Evolutionary conservation across 1,140 invertebrate genomes (phyloP).

Genomic region (Lineus longissimus): DNA sequence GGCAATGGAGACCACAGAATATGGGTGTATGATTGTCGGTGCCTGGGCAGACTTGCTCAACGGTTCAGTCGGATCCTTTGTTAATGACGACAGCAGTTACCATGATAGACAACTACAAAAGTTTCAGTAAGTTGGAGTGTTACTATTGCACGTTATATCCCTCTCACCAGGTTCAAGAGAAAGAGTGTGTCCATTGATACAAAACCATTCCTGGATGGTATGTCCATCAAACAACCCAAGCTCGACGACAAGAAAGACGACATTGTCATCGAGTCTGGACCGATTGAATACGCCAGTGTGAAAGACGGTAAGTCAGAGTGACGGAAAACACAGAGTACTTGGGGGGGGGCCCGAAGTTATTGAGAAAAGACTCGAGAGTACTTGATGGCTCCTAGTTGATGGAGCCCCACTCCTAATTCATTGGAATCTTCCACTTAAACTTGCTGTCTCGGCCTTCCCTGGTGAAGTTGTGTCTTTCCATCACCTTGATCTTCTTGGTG

Average conservation of each 20-base stretch:
- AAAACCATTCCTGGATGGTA: conserved; percentile 5
- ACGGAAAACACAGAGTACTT: too few species aligned
- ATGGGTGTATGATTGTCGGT: background rate
- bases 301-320: conserved; percentile 9
- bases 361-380: conserved; percentile 6
- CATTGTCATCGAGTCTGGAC: conserved; percentile 27
- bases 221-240: conserved; percentile 13
- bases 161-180: conserved; percentile 3
- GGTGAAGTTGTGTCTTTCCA: too few species aligned
- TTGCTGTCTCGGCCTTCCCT: too few species aligned
- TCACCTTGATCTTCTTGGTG: too few species aligned
- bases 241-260: background rate
- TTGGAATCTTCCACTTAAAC: too few species aligned
- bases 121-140: too few species aligned
- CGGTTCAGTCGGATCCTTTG: background rate
- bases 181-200: background rate
- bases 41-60: background rate
- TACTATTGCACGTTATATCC: too few species aligned
- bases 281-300: conserved; percentile 21
- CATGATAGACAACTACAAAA: too few species aligned
- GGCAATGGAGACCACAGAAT: background rate
- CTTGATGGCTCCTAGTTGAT: too few species aligned
- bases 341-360: background rate
- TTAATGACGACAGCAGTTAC: too few species aligned
- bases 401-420: too few species aligned